Percentiles rank a stretch among this genome's conserved stretches.
These are phyloP conservation scores for Nebria ingens DNA, from an alignment of 1,140 invertebrate genomes.

Conservation along the genomic window DNA sequence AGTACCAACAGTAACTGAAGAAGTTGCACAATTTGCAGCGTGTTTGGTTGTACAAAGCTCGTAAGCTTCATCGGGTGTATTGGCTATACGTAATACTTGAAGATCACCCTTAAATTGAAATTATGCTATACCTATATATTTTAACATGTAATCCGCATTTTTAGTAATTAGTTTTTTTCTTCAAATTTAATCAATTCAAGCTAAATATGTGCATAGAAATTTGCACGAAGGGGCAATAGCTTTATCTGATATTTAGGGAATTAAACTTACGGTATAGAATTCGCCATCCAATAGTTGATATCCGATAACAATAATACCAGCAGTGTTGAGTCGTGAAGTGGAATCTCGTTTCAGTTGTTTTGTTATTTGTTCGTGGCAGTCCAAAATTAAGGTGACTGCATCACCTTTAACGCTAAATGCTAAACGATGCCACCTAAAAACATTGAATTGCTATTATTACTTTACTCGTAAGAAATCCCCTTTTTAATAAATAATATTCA, in stretches of 20 bases:
- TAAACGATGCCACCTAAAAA: slow-evolving; percentile 67
- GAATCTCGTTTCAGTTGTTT: slow-evolving; percentile 43
- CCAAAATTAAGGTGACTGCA: slow-evolving; percentile 57
- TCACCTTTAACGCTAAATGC: slow-evolving; percentile 69
- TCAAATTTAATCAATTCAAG: slow-evolving; percentile 4
- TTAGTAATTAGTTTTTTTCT: background rate
- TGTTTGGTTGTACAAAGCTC: slow-evolving; percentile 56
- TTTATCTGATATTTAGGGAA: background rate
- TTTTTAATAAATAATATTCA: too few species aligned
- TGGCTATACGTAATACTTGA: slow-evolving; percentile 60
- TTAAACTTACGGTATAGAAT: slow-evolving; percentile 45
- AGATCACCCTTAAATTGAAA: slow-evolving; percentile 71
- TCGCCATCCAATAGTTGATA: slow-evolving; percentile 56
- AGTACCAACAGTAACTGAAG: background rate
- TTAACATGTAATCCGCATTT: too few species aligned
- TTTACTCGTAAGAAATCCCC: too few species aligned
- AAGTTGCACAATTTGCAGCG: slow-evolving; percentile 48
- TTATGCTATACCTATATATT: slow-evolving; percentile 15
- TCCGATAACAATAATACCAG: slow-evolving; percentile 62
- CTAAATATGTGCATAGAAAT: too few species aligned
- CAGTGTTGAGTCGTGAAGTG: slow-evolving; percentile 47
- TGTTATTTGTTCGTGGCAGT: slow-evolving; percentile 53
- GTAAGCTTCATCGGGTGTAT: slow-evolving; percentile 66
- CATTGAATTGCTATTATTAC: too few species aligned
- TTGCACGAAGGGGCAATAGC: background rate